phyloP scores from a whole-genome alignment of 2,888 invertebrate species.

The Chesias legatella region DNA sequence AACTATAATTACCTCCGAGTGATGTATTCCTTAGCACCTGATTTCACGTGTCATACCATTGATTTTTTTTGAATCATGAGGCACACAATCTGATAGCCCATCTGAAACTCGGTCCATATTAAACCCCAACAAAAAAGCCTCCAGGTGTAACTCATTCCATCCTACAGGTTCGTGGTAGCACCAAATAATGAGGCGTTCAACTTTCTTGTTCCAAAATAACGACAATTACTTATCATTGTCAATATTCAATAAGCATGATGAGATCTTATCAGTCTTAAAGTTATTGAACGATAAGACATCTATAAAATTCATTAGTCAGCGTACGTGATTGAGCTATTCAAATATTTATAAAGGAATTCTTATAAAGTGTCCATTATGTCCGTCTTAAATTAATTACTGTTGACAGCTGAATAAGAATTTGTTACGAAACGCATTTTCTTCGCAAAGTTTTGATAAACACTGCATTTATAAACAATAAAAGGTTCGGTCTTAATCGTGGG shows the following conservation, averaged over 20 bases:
- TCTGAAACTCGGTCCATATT: no score
- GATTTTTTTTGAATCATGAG: no score
- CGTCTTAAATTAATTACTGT: constrained; percentile 35
- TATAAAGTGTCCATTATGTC: constrained; percentile 33
- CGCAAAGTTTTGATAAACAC: constrained; percentile 4
- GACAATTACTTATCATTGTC: constrained; percentile 1
- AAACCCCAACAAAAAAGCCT: no score
- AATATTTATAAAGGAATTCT: constrained; percentile 32
- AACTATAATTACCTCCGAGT: no score
- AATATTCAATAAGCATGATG: constrained; percentile 13
- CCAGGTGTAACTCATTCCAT: no score
- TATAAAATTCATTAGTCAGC: constrained; percentile 25
- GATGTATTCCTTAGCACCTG: no score
- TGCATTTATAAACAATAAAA: constrained; percentile 3
- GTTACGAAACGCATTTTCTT: constrained; percentile 12
- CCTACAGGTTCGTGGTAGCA: no score
- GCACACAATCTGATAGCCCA: no score
- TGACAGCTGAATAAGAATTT: constrained; percentile 42
- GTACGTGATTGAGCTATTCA: constrained; percentile 18
- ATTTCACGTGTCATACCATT: no score
- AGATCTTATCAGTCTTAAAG: no score
- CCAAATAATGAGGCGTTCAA: no score
- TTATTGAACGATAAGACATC: constrained; percentile 16
- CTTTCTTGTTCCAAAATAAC: no score
- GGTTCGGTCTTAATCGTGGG: constrained; percentile 39